These are phyloP conservation scores for Melinopterus prodromus DNA, from an alignment of 2,888 invertebrate genomes.

Conservation along the genomic window DNA sequence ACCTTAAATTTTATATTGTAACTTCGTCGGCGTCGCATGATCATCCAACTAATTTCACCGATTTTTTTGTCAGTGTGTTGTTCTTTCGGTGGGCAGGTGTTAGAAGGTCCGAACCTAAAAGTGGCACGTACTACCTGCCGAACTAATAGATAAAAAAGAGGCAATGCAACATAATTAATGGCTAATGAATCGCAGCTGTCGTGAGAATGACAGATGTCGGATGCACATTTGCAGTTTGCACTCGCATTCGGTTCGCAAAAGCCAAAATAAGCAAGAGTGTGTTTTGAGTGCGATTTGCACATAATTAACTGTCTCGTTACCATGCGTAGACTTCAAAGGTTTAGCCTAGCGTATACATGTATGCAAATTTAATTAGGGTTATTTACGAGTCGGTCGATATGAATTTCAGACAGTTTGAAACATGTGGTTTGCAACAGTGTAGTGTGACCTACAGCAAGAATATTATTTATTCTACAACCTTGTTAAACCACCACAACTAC, in stretches of 20 bases:
- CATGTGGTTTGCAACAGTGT: no score
- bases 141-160: slow-evolving; percentile 21
- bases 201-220: slow-evolving; percentile 15
- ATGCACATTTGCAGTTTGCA: background rate
- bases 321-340: background rate
- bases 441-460: no score
- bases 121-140: slow-evolving; percentile 7
- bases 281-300: background rate
- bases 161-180: slow-evolving; percentile 21
- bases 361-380: no score
- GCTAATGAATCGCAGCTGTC: slow-evolving; percentile 26
- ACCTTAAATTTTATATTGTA: no score
- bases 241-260: background rate
- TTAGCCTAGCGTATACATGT: no score
- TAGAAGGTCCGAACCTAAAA: background rate
- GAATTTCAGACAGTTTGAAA: no score
- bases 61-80: background rate
- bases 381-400: no score
- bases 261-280: background rate
- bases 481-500: no score
- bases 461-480: no score
- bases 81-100: background rate
- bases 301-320: background rate
- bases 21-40: no score
- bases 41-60: no score